Percentiles rank a stretch among this genome's conserved stretches.
phyloP scores from a whole-genome alignment of 1,140 invertebrate genomes.

The Pseudomyrmex concolor region DNA sequence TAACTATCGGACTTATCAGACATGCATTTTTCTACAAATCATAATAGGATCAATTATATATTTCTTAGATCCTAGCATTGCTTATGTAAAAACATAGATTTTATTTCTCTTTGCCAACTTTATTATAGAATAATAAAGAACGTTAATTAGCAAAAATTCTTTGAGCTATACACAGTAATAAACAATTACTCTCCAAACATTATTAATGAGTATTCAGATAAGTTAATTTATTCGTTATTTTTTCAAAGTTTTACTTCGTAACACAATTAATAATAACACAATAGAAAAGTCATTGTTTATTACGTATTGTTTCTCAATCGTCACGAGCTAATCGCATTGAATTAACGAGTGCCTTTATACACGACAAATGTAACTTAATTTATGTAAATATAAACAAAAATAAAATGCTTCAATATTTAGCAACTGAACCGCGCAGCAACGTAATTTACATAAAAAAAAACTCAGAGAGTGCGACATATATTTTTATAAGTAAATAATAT shows the following conservation, averaged over 20 bases:
- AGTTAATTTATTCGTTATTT: neutral
- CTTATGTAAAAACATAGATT: constrained; percentile 51
- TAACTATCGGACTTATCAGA: constrained; percentile 68
- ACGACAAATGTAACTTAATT: constrained; percentile 5
- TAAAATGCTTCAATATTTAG: constrained; percentile 7
- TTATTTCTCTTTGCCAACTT: constrained; percentile 39
- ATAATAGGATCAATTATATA: constrained; percentile 23
- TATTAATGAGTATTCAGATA: constrained; percentile 1
- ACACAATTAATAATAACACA: constrained; percentile 13
- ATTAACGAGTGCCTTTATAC: constrained; percentile 21
- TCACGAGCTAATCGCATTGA: constrained; percentile 32
- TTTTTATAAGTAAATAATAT: constrained; percentile 9
- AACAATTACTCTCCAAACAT: neutral
- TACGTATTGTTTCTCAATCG: constrained; percentile 28
- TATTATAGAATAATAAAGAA: constrained; percentile 23
- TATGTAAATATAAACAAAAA: constrained; percentile 17
- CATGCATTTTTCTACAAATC: constrained; percentile 31
- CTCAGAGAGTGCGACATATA: neutral
- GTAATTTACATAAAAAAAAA: constrained; percentile 21
- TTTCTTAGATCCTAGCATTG: constrained; percentile 36
- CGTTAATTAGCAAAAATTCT: constrained; percentile 26
- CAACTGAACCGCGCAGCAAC: neutral
- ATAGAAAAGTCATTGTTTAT: constrained; percentile 17
- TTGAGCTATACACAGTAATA: constrained; percentile 27
- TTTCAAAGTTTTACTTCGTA: neutral